Evolutionary conservation across 1,140 invertebrate species (phyloP), one percentile per base, ranked within the genome.

Genomic region (Acromyrmex heyeri): DNA sequence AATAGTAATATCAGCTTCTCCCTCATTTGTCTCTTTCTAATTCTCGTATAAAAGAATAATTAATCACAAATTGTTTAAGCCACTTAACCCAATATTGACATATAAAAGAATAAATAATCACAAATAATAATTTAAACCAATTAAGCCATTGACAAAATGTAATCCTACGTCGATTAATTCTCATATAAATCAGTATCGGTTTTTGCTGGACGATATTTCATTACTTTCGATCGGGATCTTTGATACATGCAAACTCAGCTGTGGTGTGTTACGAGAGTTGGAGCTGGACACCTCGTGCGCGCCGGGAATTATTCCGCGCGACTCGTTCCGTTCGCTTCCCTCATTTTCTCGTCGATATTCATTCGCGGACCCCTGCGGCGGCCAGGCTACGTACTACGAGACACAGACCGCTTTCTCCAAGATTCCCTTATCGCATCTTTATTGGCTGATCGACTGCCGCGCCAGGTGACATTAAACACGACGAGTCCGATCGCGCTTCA

Each of bases 381-480:
- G 18, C 57, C 72, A 48, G 24, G 1, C 50, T 53, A 70, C 82
- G 59, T 48, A 57, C n/a, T 24, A 34, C 88, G 88, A 72, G 87
- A 73, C 85, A 73, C 85, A 82, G 73, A 44, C 75, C 69, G 87
- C 88, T 90, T 90, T 90, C 88, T 89, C 88, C 88, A 55, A 48
- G 88, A 90, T 89, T 90, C 88, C 48, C 73, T 85, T 89, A 85
- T 90, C 88, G 88, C 85, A 87, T 87, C 88, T 90, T 90, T 90
- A 89, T 87, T 89, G 88, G 88, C 61, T 62, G 87, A 90, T 89
- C 87, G 85, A 55, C 65, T 73, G 34, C 85, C 67, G 55, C 78
- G 61, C 79, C 55, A 73, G 79, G 78, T 90, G 88, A 87, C 88
- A 90, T 90, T 90, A 89, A 87, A 83, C 78, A 86, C 78, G 88